Evolutionary conservation across 2,888 invertebrate genomes (phyloP).

Genomic region (Eustalomyia histrio): DNA sequence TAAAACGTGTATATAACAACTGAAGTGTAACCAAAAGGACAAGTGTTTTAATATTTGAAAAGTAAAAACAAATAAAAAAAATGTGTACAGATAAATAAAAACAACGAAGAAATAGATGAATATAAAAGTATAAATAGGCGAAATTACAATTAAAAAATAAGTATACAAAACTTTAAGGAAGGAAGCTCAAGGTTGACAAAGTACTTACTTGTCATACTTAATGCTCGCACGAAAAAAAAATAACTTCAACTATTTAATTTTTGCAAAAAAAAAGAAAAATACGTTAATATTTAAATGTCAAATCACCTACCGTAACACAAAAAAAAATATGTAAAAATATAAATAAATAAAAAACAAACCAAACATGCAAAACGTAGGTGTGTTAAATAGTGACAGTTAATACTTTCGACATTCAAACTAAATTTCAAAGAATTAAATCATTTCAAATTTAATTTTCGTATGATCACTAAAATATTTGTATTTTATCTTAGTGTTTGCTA

Average conservation of each 20-base stretch:
- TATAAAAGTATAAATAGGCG: background rate
- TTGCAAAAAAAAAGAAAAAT: constrained; percentile 9
- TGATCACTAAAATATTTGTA: background rate
- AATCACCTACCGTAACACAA: constrained; percentile 11
- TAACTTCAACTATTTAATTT: background rate
- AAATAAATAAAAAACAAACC: constrained; percentile 22
- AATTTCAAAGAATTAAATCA: background rate
- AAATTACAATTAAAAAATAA: background rate
- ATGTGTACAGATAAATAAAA: constrained; percentile 1
- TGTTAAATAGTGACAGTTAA: constrained; percentile 40
- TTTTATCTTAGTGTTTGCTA: too few species aligned
- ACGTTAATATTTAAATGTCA: constrained; percentile 12
- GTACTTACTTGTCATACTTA: constrained; percentile 2
- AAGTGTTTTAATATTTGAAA: constrained; percentile 58
- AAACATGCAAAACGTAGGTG: constrained; percentile 60
- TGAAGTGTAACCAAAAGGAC: constrained; percentile 55
- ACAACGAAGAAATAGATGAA: constrained; percentile 15
- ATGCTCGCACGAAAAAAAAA: background rate
- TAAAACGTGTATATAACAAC: constrained; percentile 15
- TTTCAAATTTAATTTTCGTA: background rate
- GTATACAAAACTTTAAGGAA: constrained; percentile 25
- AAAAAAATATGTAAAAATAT: background rate
- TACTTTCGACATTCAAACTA: background rate
- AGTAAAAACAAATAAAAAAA: constrained; percentile 26
- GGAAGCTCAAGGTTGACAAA: constrained; percentile 55